Base-by-base conservation (phyloP, 2,797 vertebrate genomes). In the Phoxinus dragarum region DNA sequence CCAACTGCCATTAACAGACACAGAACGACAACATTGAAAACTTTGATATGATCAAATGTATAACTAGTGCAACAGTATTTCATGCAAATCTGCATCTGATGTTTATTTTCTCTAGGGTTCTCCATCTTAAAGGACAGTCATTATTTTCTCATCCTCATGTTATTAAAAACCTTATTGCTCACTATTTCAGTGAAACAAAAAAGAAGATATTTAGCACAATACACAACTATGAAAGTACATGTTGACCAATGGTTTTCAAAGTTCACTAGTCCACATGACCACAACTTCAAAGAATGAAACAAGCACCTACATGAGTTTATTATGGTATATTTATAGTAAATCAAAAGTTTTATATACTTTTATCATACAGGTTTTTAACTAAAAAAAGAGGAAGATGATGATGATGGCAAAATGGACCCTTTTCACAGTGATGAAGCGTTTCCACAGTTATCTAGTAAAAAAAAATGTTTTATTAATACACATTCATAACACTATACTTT, bases 1-100 rank as follows among this genome's bases (percentile, higher is more conserved):
- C 71, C 21, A 64, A 64, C 71, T 38, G 31, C 12, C 59, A 59
- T 36, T 74, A 82, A 82, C 68, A 36, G 79, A 80, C 54, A 78
- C 56, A 71, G 9, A 72, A 42, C 9, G 14, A 67, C 59, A 66
- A 34, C 47, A 36, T 11, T 73, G 27, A 10, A 64, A 73, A 8
- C 40, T 68, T 34, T 44, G 16, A 66, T 59, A 27, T 64, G 52
- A 27, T 68, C 12, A 42, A 40, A 71, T 31, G 6, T 42, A 54
- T 56, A 54, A 69, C 23, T 54, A 54, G 52, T 11, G 5, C 31
- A 75, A 54, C 34, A 42, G 38, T 59, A 44, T 31, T 34, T 72
- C 23, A 42, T 6, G 38, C 40, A 72, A 44, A 82, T 44, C n/a
- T 23, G 38, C 38, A 59, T 72, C 49, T 68, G 5, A 52, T 69